Evolutionary conservation across 2,113 vertebrate species (phyloP), one percentile per base, ranked within the genome.

Genomic region (Planiliza haematocheilus): DNA sequence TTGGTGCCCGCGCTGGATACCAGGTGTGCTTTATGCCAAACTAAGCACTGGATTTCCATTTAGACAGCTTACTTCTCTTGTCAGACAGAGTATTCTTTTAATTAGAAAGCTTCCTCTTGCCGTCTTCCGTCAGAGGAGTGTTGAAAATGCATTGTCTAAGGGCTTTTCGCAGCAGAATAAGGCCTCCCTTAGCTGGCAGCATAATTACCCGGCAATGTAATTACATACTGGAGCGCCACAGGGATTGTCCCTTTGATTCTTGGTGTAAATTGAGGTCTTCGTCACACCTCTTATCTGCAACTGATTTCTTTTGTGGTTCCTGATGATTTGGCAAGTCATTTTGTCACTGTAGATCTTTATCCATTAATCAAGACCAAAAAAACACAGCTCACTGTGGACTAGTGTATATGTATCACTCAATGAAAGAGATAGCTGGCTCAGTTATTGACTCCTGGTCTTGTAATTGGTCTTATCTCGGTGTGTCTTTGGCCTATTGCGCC

Each of bases 161-260:
- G 70, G 87, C 82, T 86, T 90, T 88, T 89, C 84, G 90, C 79
- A 84, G 76, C 91, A 85, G 70, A 89, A 83, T 72, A 74, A 75
- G 73, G 84, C 74, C 70, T 88, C 86, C 83, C 62, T 68, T 81
- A 42, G 79, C 86, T 77, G 77, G 79, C 82, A 77, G 86, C 68
- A 82, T 93, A 91, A 94, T 94, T 91, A 92, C 85, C 85, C 83
- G 74, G 66, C 74, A 80, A 90, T 91, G 91, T 93, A 91, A 94
- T 94, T 93, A 93, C 87, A 89, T 51, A 88, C 79, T 55, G 82
- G 30, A 79, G 83, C 63, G 42, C 91, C 86, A 64, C 66, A 59
- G 90, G 91, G 88, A 90, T 86, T 79, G 87, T 80, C 82, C 82
- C 79, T 84, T 77, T 79, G 88, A 90, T 92, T 91, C 78, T 81